Conservation (phyloP, 2,797 vertebrate genomes). For the Acipenser ruthenus region DNA sequence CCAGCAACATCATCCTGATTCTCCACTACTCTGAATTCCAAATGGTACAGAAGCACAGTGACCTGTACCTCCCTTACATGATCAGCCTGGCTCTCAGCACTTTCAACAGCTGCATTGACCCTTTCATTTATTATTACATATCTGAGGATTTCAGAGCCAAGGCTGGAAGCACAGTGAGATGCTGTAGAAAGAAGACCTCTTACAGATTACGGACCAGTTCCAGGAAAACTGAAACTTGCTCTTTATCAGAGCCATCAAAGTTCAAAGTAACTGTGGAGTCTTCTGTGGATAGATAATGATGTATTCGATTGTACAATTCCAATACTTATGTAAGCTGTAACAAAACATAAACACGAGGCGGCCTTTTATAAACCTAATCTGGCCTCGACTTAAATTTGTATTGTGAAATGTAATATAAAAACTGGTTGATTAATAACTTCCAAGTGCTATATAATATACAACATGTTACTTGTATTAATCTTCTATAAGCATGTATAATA, state of each 20-base stretch:
- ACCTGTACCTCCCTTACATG: slow-evolving; percentile 60
- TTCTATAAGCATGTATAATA: too few relatives aligned
- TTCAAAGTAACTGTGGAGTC: too few relatives aligned
- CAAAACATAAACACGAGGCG: too few relatives aligned
- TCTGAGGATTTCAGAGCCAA: slow-evolving; percentile 74
- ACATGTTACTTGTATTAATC: too few relatives aligned
- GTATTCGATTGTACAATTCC: too few relatives aligned
- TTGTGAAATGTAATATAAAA: too few relatives aligned
- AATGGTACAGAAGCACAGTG: slow-evolving; percentile 22
- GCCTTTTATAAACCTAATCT: too few relatives aligned
- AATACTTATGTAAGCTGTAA: too few relatives aligned
- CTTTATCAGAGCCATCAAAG: neutral
- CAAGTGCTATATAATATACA: too few relatives aligned
- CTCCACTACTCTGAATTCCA: slow-evolving; percentile 53
- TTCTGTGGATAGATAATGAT: too few relatives aligned
- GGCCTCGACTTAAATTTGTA: too few relatives aligned
- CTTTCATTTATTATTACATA: slow-evolving; percentile 76
- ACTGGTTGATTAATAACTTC: too few relatives aligned
- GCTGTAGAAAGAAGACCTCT: neutral
- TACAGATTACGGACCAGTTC: neutral
- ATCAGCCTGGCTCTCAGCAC: slow-evolving; percentile 69
- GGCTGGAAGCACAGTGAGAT: slow-evolving; percentile 35
- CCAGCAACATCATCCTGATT: slow-evolving; percentile 74
- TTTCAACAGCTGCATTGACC: slow-evolving; percentile 75
- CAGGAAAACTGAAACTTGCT: slow-evolving; percentile 15